These are phyloP conservation scores for Hiodon tergisus DNA, from an alignment of 2,113 vertebrate species.

Conservation along the genomic window DNA sequence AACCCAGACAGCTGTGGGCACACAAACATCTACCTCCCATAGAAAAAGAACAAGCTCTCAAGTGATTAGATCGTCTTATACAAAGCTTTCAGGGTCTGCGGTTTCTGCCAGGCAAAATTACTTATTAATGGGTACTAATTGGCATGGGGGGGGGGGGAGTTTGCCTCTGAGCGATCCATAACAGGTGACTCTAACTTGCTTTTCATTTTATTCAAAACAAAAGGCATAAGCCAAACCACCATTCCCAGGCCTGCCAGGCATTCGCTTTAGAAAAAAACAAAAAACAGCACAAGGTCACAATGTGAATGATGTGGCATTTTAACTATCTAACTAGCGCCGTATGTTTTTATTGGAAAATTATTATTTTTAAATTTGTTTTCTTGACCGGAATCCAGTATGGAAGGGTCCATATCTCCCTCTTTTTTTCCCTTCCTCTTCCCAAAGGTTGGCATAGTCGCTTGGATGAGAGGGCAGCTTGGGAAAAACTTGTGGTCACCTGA, in stretches of 20 bases:
- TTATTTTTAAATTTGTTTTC: background rate
- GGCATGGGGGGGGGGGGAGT: background rate
- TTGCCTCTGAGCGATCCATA: background rate
- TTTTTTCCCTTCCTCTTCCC: background rate
- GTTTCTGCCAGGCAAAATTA: slow-evolving; percentile 24
- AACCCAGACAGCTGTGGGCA: slow-evolving; percentile 59
- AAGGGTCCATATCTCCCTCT: background rate
- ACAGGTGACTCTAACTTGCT: background rate
- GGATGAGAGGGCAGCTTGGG: slow-evolving; percentile 2
- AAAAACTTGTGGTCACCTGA: background rate
- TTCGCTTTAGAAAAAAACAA: background rate
- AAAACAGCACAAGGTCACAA: background rate
- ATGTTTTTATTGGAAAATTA: background rate
- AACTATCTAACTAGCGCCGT: too few species aligned
- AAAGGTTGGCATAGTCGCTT: slow-evolving; percentile 23
- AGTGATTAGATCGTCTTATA: slow-evolving; percentile 52
- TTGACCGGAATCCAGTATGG: background rate
- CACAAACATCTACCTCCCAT: slow-evolving; percentile 44
- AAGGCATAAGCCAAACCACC: background rate
- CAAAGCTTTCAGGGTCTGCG: slow-evolving; percentile 26
- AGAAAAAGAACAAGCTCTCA: slow-evolving; percentile 45
- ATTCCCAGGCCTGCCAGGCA: background rate
- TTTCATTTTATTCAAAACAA: background rate
- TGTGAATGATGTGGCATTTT: background rate
- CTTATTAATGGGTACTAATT: slow-evolving; percentile 28